Conservation (phyloP, 2,797 vertebrate species). For the Gallinago nigripennis region DNA sequence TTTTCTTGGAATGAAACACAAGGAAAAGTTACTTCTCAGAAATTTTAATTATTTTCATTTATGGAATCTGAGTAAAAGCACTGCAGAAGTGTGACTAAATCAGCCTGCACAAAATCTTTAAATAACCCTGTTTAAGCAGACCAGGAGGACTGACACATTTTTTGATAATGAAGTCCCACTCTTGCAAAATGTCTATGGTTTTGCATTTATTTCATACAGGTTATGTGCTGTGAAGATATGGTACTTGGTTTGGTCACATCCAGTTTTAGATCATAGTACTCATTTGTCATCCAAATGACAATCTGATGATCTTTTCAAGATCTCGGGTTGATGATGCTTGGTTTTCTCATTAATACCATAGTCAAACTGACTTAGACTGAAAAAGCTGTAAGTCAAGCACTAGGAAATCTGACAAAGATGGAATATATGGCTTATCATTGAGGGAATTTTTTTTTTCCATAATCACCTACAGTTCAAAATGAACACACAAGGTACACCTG, state of each 20-base stretch:
- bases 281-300: background rate
- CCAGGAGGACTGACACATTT: background rate
- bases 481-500: conserved; percentile 35
- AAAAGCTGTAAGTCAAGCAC: conserved; percentile 22
- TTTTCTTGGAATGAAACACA: background rate
- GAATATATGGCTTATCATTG: background rate
- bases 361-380: conserved; percentile 1
- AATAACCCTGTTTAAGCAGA: background rate
- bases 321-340: background rate
- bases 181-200: background rate
- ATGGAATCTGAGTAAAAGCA: background rate
- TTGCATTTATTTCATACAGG: background rate
- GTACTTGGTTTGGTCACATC: background rate
- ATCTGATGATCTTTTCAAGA: background rate
- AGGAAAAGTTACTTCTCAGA: background rate
- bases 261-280: background rate
- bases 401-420: conserved; percentile 25
- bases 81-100: background rate
- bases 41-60: background rate
- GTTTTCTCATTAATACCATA: conserved; percentile 12
- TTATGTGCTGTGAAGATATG: background rate
- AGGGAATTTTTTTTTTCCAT: background rate
- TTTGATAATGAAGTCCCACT: background rate
- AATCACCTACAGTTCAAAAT: conserved; percentile 37
- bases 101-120: background rate